Evolutionary conservation across 2,888 invertebrate species (phyloP), one percentile per base, ranked within the genome.

Genomic region (Muschampia plurimacula): DNA sequence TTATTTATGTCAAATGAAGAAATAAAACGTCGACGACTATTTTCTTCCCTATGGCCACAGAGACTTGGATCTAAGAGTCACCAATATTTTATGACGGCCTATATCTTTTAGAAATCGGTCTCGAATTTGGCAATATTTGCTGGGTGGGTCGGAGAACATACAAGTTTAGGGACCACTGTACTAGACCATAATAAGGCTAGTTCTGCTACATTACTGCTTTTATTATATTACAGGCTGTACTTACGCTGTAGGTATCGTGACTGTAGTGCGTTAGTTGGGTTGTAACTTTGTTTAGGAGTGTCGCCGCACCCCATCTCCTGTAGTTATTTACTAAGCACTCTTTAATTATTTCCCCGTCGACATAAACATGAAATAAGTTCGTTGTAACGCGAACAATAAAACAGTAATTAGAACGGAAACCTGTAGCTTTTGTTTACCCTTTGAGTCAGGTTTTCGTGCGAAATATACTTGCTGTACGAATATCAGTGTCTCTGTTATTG

Each of bases 321-420:
- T 74, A 79, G 80, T 80, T 86, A 84, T 88, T 87, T 86, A 85
- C 83, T 77, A 79, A 67, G 80, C 82, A 78, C 81, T 82, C 82
- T 87, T 82, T 91, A 89, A 91, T 90, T 91, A 91, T 87, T 88
- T 86, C 81, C 83, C 84, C 77, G 75, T 78, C 78, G 83, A 81
- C 80, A 80, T 83, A 84, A 86, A 87, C 87, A 87, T 84, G 84
- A 83, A 82, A 86, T 82, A 83, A 84, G 79, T 86, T 82, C 79
- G 85, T 85, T 77, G 81, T 77, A 77, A 82, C 79, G 77, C 76
- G n/a, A 70, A 60, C 66, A 76, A 67, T 78, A 74, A 68, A 73
- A 75, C 69, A 75, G 75, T 78, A 76, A 78, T 79, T 79, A 74
- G 69, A 73, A 68, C 52, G 49, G 60, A 62, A 62, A 70, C 55